Evolutionary conservation across 1,140 invertebrate genomes (phyloP).

Genomic region (Theocolax elegans): DNA sequence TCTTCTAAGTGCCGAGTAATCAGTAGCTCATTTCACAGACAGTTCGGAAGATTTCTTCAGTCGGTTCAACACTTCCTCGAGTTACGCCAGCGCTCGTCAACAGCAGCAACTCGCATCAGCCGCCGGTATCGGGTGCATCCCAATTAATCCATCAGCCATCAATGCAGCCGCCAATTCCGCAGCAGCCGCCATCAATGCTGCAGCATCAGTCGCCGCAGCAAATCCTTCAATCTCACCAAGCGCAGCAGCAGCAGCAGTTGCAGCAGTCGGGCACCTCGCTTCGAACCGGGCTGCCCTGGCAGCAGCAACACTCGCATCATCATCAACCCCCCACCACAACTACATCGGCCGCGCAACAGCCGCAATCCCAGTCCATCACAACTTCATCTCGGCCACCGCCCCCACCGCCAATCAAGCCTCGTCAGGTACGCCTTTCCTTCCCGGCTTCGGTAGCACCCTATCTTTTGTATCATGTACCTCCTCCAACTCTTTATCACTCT

Average conservation of each 20-base stretch:
- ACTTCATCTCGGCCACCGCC: slow-evolving; percentile 75
- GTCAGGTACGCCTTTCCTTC: slow-evolving; percentile 69
- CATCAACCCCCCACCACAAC: slow-evolving; percentile 60
- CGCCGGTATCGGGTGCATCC: slow-evolving; percentile 28
- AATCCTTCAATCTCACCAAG: slow-evolving; percentile 45
- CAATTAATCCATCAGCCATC: slow-evolving; percentile 26
- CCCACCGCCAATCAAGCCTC: slow-evolving; percentile 77
- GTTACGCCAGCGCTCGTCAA: slow-evolving; percentile 61
- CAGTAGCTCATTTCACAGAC: slow-evolving; percentile 68
- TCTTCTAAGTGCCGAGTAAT: slow-evolving; percentile 59
- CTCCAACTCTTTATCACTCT: no score
- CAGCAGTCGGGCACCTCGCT: slow-evolving; percentile 59
- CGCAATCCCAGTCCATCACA: slow-evolving; percentile 54
- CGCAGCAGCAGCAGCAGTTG: slow-evolving; percentile 52
- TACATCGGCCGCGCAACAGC: slow-evolving; percentile 66
- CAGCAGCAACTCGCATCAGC: slow-evolving; percentile 48
- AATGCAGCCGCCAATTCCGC: slow-evolving; percentile 33
- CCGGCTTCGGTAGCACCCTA: no score
- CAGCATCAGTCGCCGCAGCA: slow-evolving; percentile 45
- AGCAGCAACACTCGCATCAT: slow-evolving; percentile 67
- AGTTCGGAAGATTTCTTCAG: slow-evolving; percentile 70
- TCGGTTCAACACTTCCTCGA: slow-evolving; percentile 67
- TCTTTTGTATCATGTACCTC: background rate
- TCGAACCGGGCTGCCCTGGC: slow-evolving; percentile 67
- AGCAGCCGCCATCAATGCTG: slow-evolving; percentile 29